Base-by-base conservation (phyloP, 2,888 invertebrate species). In the Hanleya hanleyi region DNA sequence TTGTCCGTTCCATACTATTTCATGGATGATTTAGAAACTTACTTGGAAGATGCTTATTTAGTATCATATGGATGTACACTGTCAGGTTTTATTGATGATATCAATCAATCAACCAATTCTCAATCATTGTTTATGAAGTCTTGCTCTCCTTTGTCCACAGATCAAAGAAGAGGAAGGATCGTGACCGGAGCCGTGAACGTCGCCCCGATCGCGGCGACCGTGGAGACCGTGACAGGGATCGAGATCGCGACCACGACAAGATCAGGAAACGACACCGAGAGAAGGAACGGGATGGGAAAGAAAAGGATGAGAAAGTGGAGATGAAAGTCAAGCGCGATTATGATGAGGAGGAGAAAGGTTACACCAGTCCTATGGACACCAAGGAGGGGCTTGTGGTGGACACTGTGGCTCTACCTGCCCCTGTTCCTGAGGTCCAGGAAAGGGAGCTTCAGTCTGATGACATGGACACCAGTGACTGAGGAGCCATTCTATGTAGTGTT, bases 291-390 rank as follows among this genome's bases (percentile, higher is more conserved):
- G 51, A 22, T n/a, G 22, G 22, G 7, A 9, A 57, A 26, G 26
- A 4, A 57, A 32, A 15, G 26, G 32, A 57, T 22, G 57, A 26
- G 26, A 57, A 57, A 57, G 47, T 47, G 47, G n/a, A 47, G 22
- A 18, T n/a, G n/a, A 47, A 49, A 18, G 67, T 67, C 32, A 67
- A 33, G 5, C 62, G 70, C 18, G 64, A 70, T 36, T 70, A 70
- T 35, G 70, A 70, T 64, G 70, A 70, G 49, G 70, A 70, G 41
- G 70, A 70, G 26, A 70, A 64, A 33, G 70, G 70, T 49, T 70
- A 70, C 41, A 22, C 62, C 1, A 70, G 70, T 62, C 57, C 57
- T 26, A 57, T n/a, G n/a, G n/a, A n/a, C n/a, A n/a, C n/a, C n/a
- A 47, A 47, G 47, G 22, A 7, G 47, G 22, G 47, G 3, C 47